Base-by-base conservation (phyloP, 1,140 invertebrate species). In the Calephelis virginiensis region DNA sequence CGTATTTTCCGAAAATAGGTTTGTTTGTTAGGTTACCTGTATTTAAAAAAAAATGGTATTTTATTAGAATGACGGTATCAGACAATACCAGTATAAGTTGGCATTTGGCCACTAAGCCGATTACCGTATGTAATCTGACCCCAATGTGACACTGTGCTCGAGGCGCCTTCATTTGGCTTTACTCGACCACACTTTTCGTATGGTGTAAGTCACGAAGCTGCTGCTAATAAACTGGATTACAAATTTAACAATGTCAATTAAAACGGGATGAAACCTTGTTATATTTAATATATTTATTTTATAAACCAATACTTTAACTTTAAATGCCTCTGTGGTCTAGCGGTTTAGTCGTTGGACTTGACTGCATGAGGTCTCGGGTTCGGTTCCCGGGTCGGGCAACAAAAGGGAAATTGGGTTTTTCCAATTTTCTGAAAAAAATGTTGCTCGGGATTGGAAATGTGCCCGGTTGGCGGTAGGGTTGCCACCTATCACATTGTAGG, bases 71-170 rank as follows among this genome's bases (percentile, higher is more conserved):
- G 14, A 46, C 46, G 63, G 61, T 50, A 61, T 66, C 67, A 64
- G 64, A 63, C 45, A 59, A 40, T 10, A 68, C 67, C 50, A 72
- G 71, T 75, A 75, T 73, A 77, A 77, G 69, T 73, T 69, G 66
- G 67, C 66, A 65, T 75, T 75, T 68, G 75, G 67, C 73, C 65
- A 69, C 69, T 73, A 77, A 77, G 75, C 71, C 75, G 75, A 77
- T 77, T 75, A 77, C 75, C 61, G 71, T 63, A 49, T 73, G 76
- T 77, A 77, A 77, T 75, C 73, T 67, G 73, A 74, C 50, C 76
- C 67, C 69, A 71, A 49, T 64, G 70, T 72, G 67, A 78, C 76
- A 73, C 68, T 50, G 49, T 66, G 62, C 71, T 69, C 64, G 64
- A 53, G 71, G 67, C 70, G 68, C 66, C 69, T 74, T 76, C 72